These are phyloP conservation scores for Drosophila carrolli DNA, from an alignment of 1,140 invertebrate species.

Conservation along the genomic window DNA sequence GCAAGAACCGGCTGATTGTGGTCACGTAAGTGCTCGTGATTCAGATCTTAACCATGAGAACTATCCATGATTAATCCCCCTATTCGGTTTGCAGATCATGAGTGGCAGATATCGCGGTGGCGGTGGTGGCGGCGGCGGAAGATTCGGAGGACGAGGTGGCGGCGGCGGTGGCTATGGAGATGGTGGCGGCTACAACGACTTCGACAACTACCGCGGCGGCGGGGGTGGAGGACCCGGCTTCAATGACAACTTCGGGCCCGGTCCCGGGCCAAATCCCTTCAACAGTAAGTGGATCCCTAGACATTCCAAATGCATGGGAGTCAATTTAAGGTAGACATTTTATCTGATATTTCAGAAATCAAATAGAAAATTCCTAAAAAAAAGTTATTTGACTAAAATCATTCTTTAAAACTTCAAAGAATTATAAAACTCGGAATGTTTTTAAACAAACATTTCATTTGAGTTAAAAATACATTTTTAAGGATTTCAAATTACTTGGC, in stretches of 20 bases:
- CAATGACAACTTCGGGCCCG: constrained; percentile 67
- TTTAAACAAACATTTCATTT: no score
- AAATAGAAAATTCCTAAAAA: no score
- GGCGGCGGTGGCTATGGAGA: constrained; percentile 50
- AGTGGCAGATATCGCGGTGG: constrained; percentile 73
- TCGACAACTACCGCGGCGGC: constrained; percentile 62
- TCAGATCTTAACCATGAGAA: constrained; percentile 1
- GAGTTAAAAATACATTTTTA: no score
- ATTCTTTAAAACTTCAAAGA: no score
- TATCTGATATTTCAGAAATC: no score
- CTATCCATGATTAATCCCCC: not conserved
- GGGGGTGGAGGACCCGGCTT: constrained; percentile 53
- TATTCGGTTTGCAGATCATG: constrained; percentile 58
- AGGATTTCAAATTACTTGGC: no score
- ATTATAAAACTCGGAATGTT: no score
- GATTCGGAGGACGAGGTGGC: constrained; percentile 41
- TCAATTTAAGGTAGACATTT: no score
- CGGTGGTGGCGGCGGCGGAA: constrained; percentile 59
- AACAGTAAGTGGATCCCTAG: constrained; percentile 56
- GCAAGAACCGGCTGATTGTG: constrained; percentile 53
- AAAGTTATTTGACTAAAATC: no score
- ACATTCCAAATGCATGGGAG: no score
- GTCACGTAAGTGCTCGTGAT: constrained; percentile 75
- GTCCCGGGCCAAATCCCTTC: constrained; percentile 69
- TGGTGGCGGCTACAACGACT: constrained; percentile 68